Conservation (phyloP, 2,888 invertebrate species). For the Cryptocephalus moraei region DNA sequence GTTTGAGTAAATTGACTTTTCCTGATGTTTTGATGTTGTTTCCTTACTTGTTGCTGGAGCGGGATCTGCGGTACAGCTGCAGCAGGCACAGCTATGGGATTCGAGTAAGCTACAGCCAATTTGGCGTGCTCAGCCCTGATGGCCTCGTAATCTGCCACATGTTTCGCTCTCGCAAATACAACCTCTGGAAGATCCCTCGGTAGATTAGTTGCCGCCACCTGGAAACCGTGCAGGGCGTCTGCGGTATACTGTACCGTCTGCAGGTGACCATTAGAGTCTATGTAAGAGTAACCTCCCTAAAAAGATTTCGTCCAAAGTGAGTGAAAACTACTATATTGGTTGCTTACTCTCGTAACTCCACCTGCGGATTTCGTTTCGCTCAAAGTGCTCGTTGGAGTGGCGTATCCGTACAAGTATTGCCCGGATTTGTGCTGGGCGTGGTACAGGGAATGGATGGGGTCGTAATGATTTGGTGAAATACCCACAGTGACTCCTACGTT, state of each 20-base stretch:
- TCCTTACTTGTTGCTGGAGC: conserved; percentile 9
- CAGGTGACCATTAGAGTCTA: conserved; percentile 53
- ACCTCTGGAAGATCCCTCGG: conserved; percentile 40
- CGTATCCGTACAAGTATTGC: conserved; percentile 51
- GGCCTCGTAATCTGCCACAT: conserved; percentile 28
- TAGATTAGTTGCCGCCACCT: conserved; percentile 56
- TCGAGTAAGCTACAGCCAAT: conserved; percentile 22
- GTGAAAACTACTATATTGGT: background rate
- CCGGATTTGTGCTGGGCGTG: conserved; percentile 48
- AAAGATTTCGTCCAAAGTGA: background rate
- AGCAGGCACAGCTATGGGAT: conserved; percentile 23
- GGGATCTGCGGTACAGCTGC: conserved; percentile 18
- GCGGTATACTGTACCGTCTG: conserved; percentile 56
- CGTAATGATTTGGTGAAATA: conserved; percentile 25
- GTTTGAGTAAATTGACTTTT: background rate
- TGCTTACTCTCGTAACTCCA: conserved; percentile 41
- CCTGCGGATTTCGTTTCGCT: conserved; percentile 51
- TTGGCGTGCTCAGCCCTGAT: conserved; percentile 27
- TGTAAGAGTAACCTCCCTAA: conserved; percentile 56
- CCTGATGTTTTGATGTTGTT: no score
- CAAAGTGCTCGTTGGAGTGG: conserved; percentile 55
- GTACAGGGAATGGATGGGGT: conserved; percentile 37
- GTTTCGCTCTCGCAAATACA: conserved; percentile 31
- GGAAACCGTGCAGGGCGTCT: conserved; percentile 52
- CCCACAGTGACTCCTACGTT: conserved; percentile 37